Evolutionary conservation across 2,888 invertebrate genomes (phyloP), one percentile per base, ranked within the genome.

Genomic region (Zhengitettix transpicula): DNA sequence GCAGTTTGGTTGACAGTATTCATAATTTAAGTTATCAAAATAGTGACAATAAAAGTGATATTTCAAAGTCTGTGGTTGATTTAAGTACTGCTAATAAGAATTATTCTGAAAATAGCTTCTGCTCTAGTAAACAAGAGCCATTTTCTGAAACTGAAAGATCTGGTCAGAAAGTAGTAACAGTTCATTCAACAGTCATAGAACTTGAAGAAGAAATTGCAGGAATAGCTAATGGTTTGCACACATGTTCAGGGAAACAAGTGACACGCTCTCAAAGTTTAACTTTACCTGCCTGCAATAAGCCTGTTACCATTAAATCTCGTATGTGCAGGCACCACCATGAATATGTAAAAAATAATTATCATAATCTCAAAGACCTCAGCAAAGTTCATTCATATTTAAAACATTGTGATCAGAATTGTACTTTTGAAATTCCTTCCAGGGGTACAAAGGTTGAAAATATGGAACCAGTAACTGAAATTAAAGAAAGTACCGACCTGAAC

Each of bases 381-480:
- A 28, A 28, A 28, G 51, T 55, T 14, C 57, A 47, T 55, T 17
- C 17, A 9, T 61, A 63, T 58, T 63, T 64, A n/a, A 64, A 70
- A 69, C 63, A 69, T 69, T 58, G 68, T 68, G 11, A 71, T 69
- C 44, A 70, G 70, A 9, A 70, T 68, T 63, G 72, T 68, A 65
- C 64, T 70, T 62, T 61, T 42, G 59, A 62, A 51, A 28, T 2
- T 28, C 28, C 28, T 28, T 28, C 28, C 28, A 40, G 59, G 12
- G 42, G 57, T 59, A 59, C 56, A 17, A 55, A 54, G 1, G 55
- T 52, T 14, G 40, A 52, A 11, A 56, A 52, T 54, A 1, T 47
- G 17, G 47, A 51, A 55, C 15, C 28, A 0, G 59, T 47, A 14
- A 40, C 11, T 15, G 12, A 54, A 9, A 2, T 17, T 10, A 40